Conservation (phyloP, 2,888 invertebrate species). For the Malthinus seriepunctatus region DNA sequence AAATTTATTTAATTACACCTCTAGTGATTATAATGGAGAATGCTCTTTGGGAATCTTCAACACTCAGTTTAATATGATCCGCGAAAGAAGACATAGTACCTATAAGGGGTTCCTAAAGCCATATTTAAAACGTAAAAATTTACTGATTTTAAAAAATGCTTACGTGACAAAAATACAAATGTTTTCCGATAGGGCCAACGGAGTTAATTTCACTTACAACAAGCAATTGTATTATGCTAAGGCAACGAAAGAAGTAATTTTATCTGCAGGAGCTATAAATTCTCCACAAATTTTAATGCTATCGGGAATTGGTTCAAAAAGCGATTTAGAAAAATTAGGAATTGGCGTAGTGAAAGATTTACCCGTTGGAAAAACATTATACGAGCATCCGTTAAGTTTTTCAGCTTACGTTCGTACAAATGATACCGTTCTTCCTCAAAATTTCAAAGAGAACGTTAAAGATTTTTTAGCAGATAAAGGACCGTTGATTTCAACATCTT, state of each 20-base stretch:
- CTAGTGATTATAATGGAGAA: conserved; percentile 66
- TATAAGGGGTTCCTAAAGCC: conserved; percentile 65
- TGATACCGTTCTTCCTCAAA: conserved; percentile 17
- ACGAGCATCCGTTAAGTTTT: conserved; percentile 74
- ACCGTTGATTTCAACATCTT: conserved; percentile 33
- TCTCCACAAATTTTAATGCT: conserved; percentile 42
- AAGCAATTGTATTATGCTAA: conserved; percentile 53
- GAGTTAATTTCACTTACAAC: conserved; percentile 59
- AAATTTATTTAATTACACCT: conserved; percentile 60
- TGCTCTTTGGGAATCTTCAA: conserved; percentile 65
- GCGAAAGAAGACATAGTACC: conserved; percentile 63
- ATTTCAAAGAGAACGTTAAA: conserved; percentile 20
- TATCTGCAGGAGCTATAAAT: conserved; percentile 78
- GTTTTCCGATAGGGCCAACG: conserved; percentile 57
- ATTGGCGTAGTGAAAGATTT: conserved; percentile 38
- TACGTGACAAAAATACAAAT: conserved; percentile 62
- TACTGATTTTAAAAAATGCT: conserved; percentile 61
- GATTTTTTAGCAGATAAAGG: conserved; percentile 35
- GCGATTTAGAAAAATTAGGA: conserved; percentile 30
- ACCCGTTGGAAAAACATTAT: conserved; percentile 43
- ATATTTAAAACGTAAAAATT: conserved; percentile 57
- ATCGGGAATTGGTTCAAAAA: conserved; percentile 42
- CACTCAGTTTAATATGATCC: conserved; percentile 63
- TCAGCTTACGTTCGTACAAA: conserved; percentile 63
- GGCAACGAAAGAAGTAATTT: conserved; percentile 70